A percentile compares a stretch with the other conserved stretches of the same genome.
phyloP scores from a whole-genome alignment of 2,888 invertebrate genomes.

The Cremastobaeus sp. region DNA sequence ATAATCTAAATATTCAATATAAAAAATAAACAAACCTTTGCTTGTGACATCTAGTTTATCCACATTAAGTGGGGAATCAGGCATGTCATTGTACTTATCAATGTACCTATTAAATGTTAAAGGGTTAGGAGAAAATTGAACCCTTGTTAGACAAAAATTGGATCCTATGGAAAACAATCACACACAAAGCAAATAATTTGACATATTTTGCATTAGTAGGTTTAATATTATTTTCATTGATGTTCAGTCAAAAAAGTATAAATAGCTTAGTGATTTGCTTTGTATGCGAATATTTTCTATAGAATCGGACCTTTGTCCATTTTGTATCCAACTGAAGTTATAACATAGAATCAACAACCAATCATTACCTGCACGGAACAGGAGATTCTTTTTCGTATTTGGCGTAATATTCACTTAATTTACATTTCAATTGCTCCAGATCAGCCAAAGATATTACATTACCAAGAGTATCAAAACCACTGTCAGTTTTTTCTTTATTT shows the following conservation, averaged over 20 bases:
- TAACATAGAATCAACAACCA: too few species aligned
- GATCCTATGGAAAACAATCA: slow-evolving; percentile 24
- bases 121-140: slow-evolving; percentile 66
- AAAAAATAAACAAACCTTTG: slow-evolving; percentile 67
- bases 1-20: background rate
- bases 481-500: slow-evolving; percentile 80
- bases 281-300: slow-evolving; percentile 29
- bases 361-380: slow-evolving; percentile 80
- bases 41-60: slow-evolving; percentile 75
- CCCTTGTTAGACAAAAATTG: slow-evolving; percentile 23
- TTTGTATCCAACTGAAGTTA: too few species aligned
- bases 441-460: slow-evolving; percentile 85
- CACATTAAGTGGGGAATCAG: slow-evolving; percentile 77
- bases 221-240: too few species aligned
- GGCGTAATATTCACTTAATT: slow-evolving; percentile 88
- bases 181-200: slow-evolving; percentile 14
- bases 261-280: slow-evolving; percentile 10
- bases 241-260: too few species aligned
- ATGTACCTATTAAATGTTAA: slow-evolving; percentile 74
- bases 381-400: slow-evolving; percentile 84
- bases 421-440: slow-evolving; percentile 87
- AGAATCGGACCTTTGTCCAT: slow-evolving; percentile 10
- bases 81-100: slow-evolving; percentile 76
- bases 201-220: too few species aligned
- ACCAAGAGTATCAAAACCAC: slow-evolving; percentile 83